Evolutionary conservation across 1,140 invertebrate species (phyloP), one percentile per base, ranked within the genome.

Genomic region (Drosophila tristis): DNA sequence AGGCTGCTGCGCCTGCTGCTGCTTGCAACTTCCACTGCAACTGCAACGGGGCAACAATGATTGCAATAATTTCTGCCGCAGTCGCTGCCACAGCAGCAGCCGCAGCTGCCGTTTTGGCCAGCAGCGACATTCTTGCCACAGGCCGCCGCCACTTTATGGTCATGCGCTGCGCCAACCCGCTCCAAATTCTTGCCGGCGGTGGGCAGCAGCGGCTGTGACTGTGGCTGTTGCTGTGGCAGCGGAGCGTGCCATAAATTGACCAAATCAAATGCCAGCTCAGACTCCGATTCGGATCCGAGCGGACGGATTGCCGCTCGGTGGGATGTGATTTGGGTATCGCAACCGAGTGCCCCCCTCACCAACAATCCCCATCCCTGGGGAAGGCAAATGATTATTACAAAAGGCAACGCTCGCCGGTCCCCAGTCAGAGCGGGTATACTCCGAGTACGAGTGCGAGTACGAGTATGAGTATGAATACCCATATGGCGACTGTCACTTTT

Each of bases 231-330:
- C 31, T 9, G 29, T 8, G 48, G 72, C 62, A 75, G 77, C 76
- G 86, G 78, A 90, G 81, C 86, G 86, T 90, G 86, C 86, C 86
- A 90, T 90, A 90, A 90, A 86, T 90, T 90, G 86, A 70, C 78
- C 89, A 86, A 90, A 70, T 86, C 75, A 90, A 90, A 85, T 78
- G 65, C 74, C 71, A 67, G 67, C 71, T 39, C 11, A 4, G 35
- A 39, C 59, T 73, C 42, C 44, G 57, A 49, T 53, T 60, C 57
- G 47, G 47, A 20, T 31, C 26, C 20, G 4, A 25, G 26, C 39
- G 48, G 77, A 86, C 74, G 80, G 66, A 78, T 80, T 75, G 81
- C 60, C 66, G 68, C 16, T 56, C 50, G 64, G 74, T 73, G 74
- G 61, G 43, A 59, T 68, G 59, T 64, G 64, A 86, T 86, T 86